phyloP scores from a whole-genome alignment of 2,113 vertebrate genomes.

The Girardinichthys multiradiatus region DNA sequence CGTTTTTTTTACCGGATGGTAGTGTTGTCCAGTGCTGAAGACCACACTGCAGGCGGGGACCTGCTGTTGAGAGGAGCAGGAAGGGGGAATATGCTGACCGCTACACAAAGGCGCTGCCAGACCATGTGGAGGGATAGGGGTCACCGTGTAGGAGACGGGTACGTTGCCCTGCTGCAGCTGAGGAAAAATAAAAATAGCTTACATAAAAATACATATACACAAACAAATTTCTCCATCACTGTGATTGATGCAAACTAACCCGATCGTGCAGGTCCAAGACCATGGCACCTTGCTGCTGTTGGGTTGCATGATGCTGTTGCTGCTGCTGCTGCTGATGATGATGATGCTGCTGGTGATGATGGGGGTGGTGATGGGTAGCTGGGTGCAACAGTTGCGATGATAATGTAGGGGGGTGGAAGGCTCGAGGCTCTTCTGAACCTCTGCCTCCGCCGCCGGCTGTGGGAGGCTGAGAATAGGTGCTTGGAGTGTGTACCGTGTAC shows the following conservation, averaged over 20 bases:
- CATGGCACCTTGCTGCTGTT: constrained; percentile 91
- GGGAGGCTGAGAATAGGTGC: constrained; percentile 86
- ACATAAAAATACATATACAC: constrained; percentile 1
- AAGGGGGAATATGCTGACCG: constrained; percentile 93
- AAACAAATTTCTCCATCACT: background rate
- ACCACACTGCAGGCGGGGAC: constrained; percentile 95
- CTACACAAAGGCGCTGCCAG: constrained; percentile 93
- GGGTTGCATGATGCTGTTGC: constrained; percentile 73
- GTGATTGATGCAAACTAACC: constrained; percentile 71
- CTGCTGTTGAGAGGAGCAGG: constrained; percentile 92
- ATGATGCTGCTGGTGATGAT: constrained; percentile 85
- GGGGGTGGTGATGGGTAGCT: constrained; percentile 85
- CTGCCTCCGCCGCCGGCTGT: constrained; percentile 63
- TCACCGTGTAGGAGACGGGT: constrained; percentile 94
- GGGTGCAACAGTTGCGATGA: constrained; percentile 93
- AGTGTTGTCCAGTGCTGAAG: constrained; percentile 94
- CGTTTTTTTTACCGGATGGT: constrained; percentile 91
- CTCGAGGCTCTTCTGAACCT: constrained; percentile 89
- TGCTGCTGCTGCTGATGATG: constrained; percentile 87
- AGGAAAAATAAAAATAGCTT: constrained; percentile 6
- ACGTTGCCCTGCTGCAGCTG: constrained; percentile 93
- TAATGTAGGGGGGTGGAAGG: constrained; percentile 92
- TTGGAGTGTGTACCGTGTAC: constrained; percentile 73
- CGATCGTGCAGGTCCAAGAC: constrained; percentile 96
- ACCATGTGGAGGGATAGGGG: constrained; percentile 91